Percentiles rank a stretch among this genome's conserved stretches.
Conservation (phyloP, 2,888 invertebrate species). For the Philereme vetulata region DNA sequence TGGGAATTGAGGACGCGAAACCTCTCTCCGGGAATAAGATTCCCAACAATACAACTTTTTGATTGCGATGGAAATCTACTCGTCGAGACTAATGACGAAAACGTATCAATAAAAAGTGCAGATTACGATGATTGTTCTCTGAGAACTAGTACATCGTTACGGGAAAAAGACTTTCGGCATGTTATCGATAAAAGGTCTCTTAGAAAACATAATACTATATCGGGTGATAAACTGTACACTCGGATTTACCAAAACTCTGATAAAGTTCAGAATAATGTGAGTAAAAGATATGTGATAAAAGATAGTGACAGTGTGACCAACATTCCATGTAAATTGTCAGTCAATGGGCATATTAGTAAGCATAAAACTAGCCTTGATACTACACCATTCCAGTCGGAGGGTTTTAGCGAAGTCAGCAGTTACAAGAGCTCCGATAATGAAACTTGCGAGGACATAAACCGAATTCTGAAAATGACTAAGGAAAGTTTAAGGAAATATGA, state of each 20-base stretch:
- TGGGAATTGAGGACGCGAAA: constrained; percentile 86
- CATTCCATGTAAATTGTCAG: constrained; percentile 74
- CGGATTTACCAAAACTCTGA: constrained; percentile 64
- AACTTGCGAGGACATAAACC: constrained; percentile 60
- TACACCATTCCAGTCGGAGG: constrained; percentile 68
- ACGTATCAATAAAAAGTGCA: constrained; percentile 75
- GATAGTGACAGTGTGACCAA: constrained; percentile 62
- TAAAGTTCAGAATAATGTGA: constrained; percentile 26
- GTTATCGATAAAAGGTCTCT: constrained; percentile 61
- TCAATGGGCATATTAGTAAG: constrained; percentile 62
- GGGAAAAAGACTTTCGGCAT: constrained; percentile 71
- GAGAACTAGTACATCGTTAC: constrained; percentile 65
- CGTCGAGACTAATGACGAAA: constrained; percentile 84
- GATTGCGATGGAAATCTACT: constrained; percentile 85
- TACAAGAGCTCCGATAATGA: constrained; percentile 82
- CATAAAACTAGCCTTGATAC: constrained; percentile 67
- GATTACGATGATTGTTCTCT: constrained; percentile 59
- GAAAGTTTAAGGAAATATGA: constrained; percentile 41
- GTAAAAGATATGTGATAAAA: constrained; percentile 36
- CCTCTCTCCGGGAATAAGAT: constrained; percentile 83
- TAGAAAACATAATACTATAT: constrained; percentile 73
- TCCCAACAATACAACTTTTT: constrained; percentile 86
- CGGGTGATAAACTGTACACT: constrained; percentile 74
- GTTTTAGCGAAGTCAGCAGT: constrained; percentile 75
- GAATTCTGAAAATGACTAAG: constrained; percentile 44